These are phyloP conservation scores for Dendrocincla fuliginosa DNA, from an alignment of 2,797 vertebrate species.

Conservation along the genomic window DNA sequence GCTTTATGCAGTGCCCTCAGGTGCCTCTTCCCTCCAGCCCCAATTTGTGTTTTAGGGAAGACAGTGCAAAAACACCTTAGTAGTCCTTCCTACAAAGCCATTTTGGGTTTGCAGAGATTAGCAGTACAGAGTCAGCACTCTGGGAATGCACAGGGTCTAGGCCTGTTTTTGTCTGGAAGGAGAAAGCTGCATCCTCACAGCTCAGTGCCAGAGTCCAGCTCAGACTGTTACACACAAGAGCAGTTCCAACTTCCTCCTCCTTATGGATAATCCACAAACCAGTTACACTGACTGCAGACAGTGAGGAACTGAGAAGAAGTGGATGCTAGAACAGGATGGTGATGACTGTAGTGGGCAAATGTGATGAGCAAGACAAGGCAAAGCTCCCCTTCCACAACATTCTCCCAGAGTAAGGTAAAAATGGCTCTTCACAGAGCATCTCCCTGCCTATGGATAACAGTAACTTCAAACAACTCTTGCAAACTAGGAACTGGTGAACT, in stretches of 20 bases:
- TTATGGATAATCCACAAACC: background rate
- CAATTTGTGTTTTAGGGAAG: background rate
- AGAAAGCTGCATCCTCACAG: background rate
- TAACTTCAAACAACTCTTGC: constrained; percentile 58
- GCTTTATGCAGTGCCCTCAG: background rate
- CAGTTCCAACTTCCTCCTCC: background rate
- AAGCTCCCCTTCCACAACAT: background rate
- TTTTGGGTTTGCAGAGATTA: background rate
- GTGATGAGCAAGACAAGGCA: background rate
- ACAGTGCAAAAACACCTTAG: background rate
- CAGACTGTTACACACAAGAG: background rate
- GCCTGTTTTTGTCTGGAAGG: background rate
- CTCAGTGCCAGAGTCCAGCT: background rate
- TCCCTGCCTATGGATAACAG: background rate
- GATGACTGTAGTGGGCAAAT: background rate
- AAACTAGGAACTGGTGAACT: constrained; percentile 73
- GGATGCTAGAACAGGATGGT: background rate
- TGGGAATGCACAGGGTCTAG: rapidly evolving
- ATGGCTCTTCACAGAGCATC: background rate
- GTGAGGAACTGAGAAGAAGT: background rate
- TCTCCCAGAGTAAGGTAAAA: background rate
- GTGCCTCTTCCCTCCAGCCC: background rate
- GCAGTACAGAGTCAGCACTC: background rate
- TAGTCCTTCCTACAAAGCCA: background rate
- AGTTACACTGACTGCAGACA: background rate